A percentile compares a stretch with the other conserved stretches of the same genome.
phyloP scores from a whole-genome alignment of 2,113 vertebrate species.

The Ammodytes dubius region DNA sequence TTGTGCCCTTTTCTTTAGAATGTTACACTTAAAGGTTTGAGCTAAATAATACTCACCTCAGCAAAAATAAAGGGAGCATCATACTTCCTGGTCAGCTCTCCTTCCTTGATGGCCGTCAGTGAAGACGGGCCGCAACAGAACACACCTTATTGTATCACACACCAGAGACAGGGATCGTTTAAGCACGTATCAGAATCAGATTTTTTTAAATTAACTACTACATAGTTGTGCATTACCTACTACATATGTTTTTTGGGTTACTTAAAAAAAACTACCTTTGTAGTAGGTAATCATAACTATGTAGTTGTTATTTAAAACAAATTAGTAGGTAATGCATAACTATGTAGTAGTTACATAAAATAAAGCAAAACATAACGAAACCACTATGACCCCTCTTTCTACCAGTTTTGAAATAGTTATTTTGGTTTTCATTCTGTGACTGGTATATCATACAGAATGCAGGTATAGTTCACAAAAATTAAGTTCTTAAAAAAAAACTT shows the following conservation, averaged over 20 bases:
- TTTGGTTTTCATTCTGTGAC: not conserved
- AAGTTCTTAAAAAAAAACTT: not conserved
- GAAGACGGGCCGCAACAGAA: constrained; percentile 92
- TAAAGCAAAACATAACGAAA: not conserved
- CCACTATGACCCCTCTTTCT: not conserved
- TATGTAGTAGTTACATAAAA: not conserved
- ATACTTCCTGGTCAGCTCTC: constrained; percentile 87
- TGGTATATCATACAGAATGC: not conserved
- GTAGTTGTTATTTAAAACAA: not conserved
- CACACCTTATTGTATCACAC: constrained; percentile 78
- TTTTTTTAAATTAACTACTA: no score
- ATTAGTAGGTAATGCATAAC: no score
- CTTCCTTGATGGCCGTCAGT: constrained; percentile 89
- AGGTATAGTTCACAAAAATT: not conserved
- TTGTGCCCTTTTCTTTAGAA: not conserved
- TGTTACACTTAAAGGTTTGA: not conserved
- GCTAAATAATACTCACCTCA: constrained; percentile 84
- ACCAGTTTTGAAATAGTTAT: not conserved
- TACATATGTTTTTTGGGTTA: no score
- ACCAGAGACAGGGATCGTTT: not conserved
- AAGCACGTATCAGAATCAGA: not conserved
- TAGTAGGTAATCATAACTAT: no score
- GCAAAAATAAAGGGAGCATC: constrained; percentile 92
- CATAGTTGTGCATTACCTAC: no score
- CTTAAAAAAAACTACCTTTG: no score